Conservation (phyloP, 64 coral and sea anemone genomes). For the Dendrophyllia cribrosa region DNA sequence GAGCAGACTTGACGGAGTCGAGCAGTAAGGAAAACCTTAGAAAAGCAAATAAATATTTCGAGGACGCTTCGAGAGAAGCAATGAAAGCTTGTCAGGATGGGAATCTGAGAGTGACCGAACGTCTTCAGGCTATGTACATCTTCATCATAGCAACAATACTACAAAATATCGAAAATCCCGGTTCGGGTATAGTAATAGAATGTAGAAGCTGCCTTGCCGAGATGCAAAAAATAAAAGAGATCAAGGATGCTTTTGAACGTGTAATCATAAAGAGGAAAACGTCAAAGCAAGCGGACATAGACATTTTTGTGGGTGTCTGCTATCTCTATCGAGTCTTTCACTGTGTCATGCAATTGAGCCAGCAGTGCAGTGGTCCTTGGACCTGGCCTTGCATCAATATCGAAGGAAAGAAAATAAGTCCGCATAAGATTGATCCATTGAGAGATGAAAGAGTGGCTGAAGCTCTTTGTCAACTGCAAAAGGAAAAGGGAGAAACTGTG, state of each 20-base stretch:
- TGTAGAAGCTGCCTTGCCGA: neutral
- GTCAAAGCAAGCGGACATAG: neutral
- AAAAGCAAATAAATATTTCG: neutral
- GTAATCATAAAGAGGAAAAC: neutral
- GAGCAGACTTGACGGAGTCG: neutral
- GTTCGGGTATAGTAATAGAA: neutral
- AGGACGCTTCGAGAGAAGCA: neutral
- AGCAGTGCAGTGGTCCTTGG: neutral
- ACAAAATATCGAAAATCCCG: neutral
- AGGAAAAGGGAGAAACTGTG: neutral
- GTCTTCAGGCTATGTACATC: neutral
- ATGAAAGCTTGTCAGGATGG: neutral
- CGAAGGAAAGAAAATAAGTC: constrained; percentile 19
- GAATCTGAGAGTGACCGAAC: neutral
- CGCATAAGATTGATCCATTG: constrained; percentile 35
- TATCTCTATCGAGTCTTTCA: constrained; percentile 46
- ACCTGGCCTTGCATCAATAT: constrained; percentile 59
- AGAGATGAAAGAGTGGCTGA: constrained; percentile 63
- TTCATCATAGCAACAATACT: neutral
- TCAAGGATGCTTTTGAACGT: neutral
- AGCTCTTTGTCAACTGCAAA: constrained; percentile 18
- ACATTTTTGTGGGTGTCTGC: constrained; percentile 12
- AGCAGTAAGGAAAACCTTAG: neutral
- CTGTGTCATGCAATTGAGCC: constrained; percentile 9
- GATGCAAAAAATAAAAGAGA: neutral